Base-by-base conservation (phyloP, 2,888 invertebrate genomes). In the Camponotus fellah region DNA sequence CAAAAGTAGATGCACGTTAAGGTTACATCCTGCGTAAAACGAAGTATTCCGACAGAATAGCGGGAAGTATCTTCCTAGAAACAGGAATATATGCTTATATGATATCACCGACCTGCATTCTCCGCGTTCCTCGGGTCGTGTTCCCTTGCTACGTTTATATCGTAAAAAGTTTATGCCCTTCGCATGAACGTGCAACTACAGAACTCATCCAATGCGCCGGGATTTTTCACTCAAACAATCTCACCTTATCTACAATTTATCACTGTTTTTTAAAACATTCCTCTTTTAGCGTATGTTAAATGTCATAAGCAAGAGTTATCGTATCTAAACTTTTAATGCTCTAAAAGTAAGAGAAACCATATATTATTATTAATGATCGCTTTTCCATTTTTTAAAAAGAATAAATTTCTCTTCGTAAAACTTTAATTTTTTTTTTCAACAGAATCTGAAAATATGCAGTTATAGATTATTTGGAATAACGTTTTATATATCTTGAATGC, bases 51-150 rank as follows among this genome's bases (percentile, higher is more conserved):
- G 3, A 34, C 43, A 60, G 58, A 69, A 79, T 46, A 46, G 37
- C 21, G 79, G 26, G 26, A 79, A 71, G 60, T 79, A 79, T 79
- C 17, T 46, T n/a, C 46, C 34, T n/a, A 60, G 43, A 77, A 77
- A 46, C 71, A 71, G 21, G 71, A 46, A 79, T 79, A 79, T 49
- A 79, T 58, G 56, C 69, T 68, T 77, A 77, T 69, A 43, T 60
- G 60, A 46, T 56, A 79, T 79, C 79, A 69, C 43, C 79, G 46
- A 46, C 71, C 58, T 69, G 79, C 71, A 79, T 79, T 71, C 72
- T 46, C 60, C 60, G 43, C 79, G 46, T 79, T 71, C 60, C n/a
- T 49, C 60, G 17, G n/a, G 34, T 34, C 60, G 60, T 46, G 60
- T 69, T 43, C 71, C 46, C 60, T 71, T 37, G 71, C 71, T n/a